phyloP scores from a whole-genome alignment of 2,797 vertebrate species.

The Coracias cyanogaster region DNA sequence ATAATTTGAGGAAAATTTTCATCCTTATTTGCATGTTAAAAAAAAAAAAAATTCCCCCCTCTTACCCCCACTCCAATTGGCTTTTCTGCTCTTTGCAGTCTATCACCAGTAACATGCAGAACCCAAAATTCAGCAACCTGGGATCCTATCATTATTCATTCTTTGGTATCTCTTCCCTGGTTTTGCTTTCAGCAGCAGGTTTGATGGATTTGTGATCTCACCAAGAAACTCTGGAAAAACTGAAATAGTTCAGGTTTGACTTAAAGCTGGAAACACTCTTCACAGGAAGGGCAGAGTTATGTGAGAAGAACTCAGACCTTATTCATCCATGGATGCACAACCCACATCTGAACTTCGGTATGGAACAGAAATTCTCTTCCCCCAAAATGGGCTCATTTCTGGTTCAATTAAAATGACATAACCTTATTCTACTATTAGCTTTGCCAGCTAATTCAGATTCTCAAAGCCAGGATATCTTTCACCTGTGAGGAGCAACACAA shows the following conservation, averaged over 20 bases:
- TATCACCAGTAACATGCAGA: background rate
- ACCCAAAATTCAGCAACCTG: background rate
- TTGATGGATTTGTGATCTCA: background rate
- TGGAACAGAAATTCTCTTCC: background rate
- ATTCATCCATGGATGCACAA: background rate
- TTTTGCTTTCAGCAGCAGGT: background rate
- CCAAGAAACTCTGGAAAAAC: background rate
- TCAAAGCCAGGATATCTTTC: background rate
- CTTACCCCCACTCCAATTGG: accelerated
- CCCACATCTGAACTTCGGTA: background rate
- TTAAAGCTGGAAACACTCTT: background rate
- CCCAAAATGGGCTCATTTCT: accelerated
- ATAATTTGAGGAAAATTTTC: background rate
- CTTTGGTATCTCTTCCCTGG: background rate
- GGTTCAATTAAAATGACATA: background rate
- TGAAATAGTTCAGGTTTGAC: background rate
- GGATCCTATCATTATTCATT: background rate
- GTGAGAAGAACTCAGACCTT: background rate
- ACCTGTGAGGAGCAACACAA: background rate
- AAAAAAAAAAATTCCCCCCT: background rate
- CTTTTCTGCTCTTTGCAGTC: background rate
- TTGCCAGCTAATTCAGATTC: background rate
- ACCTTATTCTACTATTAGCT: background rate
- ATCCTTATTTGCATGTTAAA: background rate
- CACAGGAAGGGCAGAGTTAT: background rate